Conservation (phyloP, 2,797 vertebrate species). For the Channa striata region DNA sequence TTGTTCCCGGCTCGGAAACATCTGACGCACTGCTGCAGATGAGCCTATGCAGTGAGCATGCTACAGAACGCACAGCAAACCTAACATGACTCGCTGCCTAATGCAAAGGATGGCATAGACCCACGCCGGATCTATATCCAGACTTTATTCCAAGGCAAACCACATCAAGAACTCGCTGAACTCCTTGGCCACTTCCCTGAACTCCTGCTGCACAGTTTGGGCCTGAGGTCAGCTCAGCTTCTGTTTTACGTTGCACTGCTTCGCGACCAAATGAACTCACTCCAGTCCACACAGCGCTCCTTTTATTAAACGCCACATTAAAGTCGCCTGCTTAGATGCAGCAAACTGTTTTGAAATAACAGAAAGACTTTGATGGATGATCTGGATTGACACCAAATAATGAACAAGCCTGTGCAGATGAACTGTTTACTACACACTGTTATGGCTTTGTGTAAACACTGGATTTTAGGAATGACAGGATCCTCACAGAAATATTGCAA, state of each 20-base stretch:
- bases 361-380: constrained; percentile 37
- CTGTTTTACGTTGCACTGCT: constrained; percentile 24
- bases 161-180: constrained; percentile 43
- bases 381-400: constrained; percentile 21
- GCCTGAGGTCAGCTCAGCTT: constrained; percentile 34
- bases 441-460: constrained; percentile 65
- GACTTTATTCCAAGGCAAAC: constrained; percentile 31
- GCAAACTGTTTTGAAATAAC: constrained; percentile 43
- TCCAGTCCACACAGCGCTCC: neutral
- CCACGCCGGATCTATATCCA: constrained; percentile 44
- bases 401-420: constrained; percentile 24
- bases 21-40: constrained; percentile 44
- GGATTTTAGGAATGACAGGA: constrained; percentile 67
- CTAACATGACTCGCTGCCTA: constrained; percentile 28
- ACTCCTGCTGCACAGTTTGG: constrained; percentile 12
- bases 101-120: constrained; percentile 56
- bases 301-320: neutral
- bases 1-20: constrained; percentile 69
- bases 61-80: constrained; percentile 36
- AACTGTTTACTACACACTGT: constrained; percentile 62
- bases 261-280: neutral
- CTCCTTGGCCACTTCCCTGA: constrained; percentile 28
- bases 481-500: constrained; percentile 59
- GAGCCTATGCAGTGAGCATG: constrained; percentile 30
- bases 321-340: constrained; percentile 9